Evolutionary conservation across 2,888 invertebrate species (phyloP).

Genomic region (Lacanobia wlatinum): DNA sequence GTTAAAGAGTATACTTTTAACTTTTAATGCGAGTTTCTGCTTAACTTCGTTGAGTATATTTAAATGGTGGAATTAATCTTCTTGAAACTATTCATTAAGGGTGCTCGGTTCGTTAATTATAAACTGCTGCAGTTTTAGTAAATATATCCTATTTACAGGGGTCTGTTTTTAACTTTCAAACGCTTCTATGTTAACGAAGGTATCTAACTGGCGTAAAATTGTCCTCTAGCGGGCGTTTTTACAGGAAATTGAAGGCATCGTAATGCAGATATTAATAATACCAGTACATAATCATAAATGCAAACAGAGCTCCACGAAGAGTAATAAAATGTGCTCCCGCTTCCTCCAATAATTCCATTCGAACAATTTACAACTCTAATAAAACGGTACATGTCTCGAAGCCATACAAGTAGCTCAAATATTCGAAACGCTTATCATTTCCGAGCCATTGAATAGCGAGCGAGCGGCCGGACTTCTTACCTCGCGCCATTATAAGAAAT

Average conservation of each 20-base stretch:
- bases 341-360: conserved; percentile 51
- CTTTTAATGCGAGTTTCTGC: conserved; percentile 60
- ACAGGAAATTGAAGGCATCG: neutral
- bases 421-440: conserved; percentile 82
- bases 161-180: conserved; percentile 17
- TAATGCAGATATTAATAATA: conserved; percentile 2
- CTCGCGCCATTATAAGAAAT: conserved; percentile 78
- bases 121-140: conserved; percentile 35
- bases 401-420: conserved; percentile 73
- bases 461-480: conserved; percentile 69
- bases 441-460: conserved; percentile 77
- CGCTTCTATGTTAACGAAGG: neutral
- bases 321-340: conserved; percentile 48
- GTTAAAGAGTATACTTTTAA: conserved; percentile 57
- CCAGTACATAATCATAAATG: conserved; percentile 20
- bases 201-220: conserved; percentile 14
- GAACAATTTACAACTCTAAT: conserved; percentile 60
- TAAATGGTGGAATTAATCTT: conserved; percentile 58
- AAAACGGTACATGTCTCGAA: conserved; percentile 61
- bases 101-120: conserved; percentile 46
- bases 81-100: conserved; percentile 57
- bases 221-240: neutral
- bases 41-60: conserved; percentile 58
- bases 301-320: conserved; percentile 30
- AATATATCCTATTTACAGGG: conserved; percentile 33